Percentiles rank a stretch among this genome's conserved stretches.
phyloP scores from a whole-genome alignment of 2,888 invertebrate species.

The Eudemis profundana region DNA sequence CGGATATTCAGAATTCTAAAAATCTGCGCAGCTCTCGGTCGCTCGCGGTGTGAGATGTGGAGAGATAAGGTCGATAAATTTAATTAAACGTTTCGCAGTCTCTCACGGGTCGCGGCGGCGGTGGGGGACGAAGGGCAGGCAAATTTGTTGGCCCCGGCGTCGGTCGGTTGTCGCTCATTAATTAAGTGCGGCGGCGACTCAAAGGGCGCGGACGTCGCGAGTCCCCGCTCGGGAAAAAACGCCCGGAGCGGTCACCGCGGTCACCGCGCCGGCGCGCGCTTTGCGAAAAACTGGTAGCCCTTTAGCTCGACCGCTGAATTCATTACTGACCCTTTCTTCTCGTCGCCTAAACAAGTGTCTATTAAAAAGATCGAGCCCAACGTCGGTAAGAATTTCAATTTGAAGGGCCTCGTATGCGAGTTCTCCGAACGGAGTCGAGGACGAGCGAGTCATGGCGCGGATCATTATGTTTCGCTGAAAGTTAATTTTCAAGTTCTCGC shows the following conservation, averaged over 20 bases:
- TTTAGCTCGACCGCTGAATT: conserved; percentile 41
- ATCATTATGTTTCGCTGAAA: conserved; percentile 40
- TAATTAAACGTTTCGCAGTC: conserved; percentile 74
- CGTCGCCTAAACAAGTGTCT: conserved; percentile 41
- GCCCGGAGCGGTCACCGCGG: conserved; percentile 43
- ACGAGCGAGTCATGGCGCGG: conserved; percentile 28
- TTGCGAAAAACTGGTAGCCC: conserved; percentile 45
- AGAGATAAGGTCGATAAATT: conserved; percentile 81
- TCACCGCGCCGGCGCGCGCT: conserved; percentile 43
- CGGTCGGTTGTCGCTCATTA: conserved; percentile 61
- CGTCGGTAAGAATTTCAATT: conserved; percentile 33
- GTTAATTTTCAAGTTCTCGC: conserved; percentile 39
- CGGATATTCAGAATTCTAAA: conserved; percentile 70
- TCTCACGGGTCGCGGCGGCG: conserved; percentile 50
- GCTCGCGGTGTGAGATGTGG: conserved; percentile 64
- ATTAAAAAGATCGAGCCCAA: conserved; percentile 41
- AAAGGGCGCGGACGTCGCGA: conserved; percentile 46
- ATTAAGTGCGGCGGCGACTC: conserved; percentile 67
- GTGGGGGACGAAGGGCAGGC: conserved; percentile 54
- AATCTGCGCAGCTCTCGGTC: conserved; percentile 55
- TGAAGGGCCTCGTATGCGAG: conserved; percentile 15
- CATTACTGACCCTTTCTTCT: conserved; percentile 43
- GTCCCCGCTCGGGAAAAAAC: conserved; percentile 54
- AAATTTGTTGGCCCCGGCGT: conserved; percentile 74
- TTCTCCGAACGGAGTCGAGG: conserved; percentile 8